Base-by-base conservation (phyloP, 1,140 invertebrate genomes). In the Drosophila dunni region DNA sequence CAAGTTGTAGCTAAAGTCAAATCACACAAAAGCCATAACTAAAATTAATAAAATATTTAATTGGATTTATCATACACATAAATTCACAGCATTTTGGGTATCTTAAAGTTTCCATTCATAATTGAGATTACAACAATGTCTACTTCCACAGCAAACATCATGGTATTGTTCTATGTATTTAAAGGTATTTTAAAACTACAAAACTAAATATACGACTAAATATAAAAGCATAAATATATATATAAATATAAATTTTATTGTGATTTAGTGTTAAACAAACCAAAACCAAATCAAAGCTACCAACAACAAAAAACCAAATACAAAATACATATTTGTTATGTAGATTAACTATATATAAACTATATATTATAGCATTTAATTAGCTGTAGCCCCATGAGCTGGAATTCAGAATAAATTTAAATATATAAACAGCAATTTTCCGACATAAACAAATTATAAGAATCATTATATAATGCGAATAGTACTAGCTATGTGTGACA, bases 221-320 rank as follows among this genome's bases (percentile, higher is more conserved):
- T 29, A 6, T 29, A 34, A 20, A 63, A 29, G 45, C 7, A 54
- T 5, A 29, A 33, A 54, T 33, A 34, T 33, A 64, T 34, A 53
- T 29, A 67, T 15, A 51, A 24, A 29, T 51, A 36, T 36, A 42
- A 72, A 38, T 67, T 45, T 67, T 33, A 72, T 72, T 72, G 69
- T 72, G 69, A 72, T 72, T 51, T 72, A 72, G 63, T 42, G 44
- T 24, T 60, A 60, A 72, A 38, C 20, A 38, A 67, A 67, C 54
- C 38, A 45, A 53, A 53, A 38, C 29, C 13, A 45, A 56, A 46
- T 7, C 17, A 20, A 69, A 38, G 36, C 11, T 66, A 71, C 15
- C 44, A 29, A 29, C 24, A 29, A 29, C 8, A 5, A 38, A 38
- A 64, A 56, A 17, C 36, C 24, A 29, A 29, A 61, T 38, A 50